Evolutionary conservation across 2,113 vertebrate species (phyloP), one percentile per base, ranked within the genome.

Genomic region (Callaeas wilsoni): DNA sequence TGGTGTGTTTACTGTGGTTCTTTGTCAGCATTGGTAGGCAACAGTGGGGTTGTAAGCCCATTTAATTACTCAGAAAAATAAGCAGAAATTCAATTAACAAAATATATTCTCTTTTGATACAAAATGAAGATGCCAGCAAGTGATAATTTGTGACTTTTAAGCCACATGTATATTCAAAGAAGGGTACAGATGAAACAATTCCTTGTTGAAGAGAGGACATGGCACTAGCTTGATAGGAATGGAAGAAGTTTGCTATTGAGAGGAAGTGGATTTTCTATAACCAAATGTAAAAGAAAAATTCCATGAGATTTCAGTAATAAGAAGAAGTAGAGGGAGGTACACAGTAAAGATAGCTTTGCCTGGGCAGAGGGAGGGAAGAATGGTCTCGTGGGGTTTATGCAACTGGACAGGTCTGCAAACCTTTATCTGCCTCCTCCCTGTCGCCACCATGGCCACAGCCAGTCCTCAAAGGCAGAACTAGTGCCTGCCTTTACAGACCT

Each of bases 21-120:
- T 74, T 46, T 30, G 47, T 23, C 42, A 74, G 41, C 53, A 93
- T 95, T 94, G 84, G 89, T 96, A 96, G 82, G 78, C 78, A 94
- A 96, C 83, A 46, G 30, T 69, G 37, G 21, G 55, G 27, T 85
- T 56, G 78, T 25, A 87, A 41, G 41, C 10, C 57, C 46, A 30
- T 74, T 68, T 84, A 55, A 39, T 69, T 86, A 29, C 52, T 62
- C 18, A 46, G 55, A 79, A 82, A 85, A 87, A 56, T 16, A 77
- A 42, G 16, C 32, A 76, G 32, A 81, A 85, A 60, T 62, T 68
- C 44, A 87, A 42, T 50, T 87, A 79, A 84, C 95, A 10, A 75
- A 47, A 63, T 55, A 10, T 37, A 55, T 53, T 63, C 11, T 63
- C 29, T 60, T 84, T 62, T 47, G n/a, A 84, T 14, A 67, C 47